Percentiles rank a stretch among this genome's conserved stretches.
Conservation (phyloP, 2,113 vertebrate species). For the Cephalopterus ornatus region DNA sequence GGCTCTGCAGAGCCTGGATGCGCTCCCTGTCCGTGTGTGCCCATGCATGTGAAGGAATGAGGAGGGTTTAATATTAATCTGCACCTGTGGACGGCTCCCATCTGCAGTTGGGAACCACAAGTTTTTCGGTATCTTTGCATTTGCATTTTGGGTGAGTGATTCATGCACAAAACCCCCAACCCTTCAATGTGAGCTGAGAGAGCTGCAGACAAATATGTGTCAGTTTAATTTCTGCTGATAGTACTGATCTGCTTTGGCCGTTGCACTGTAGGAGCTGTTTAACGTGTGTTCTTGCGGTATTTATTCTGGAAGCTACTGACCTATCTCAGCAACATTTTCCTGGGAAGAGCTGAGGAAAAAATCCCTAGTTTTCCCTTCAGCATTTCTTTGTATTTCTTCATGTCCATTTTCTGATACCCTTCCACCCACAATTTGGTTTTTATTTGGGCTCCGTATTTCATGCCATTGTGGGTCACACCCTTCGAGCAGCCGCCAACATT, state of each 20-base stretch:
- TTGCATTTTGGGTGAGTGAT: not conserved
- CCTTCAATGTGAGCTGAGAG: not conserved
- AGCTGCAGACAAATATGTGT: not conserved
- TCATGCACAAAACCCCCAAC: not conserved
- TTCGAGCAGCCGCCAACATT: not conserved
- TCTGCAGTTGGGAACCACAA: not conserved
- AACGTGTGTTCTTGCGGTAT: not conserved
- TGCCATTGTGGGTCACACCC: conserved; percentile 38
- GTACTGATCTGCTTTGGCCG: not conserved
- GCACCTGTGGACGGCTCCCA: conserved; percentile 45
- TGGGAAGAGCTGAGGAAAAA: not conserved
- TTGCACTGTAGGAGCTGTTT: not conserved
- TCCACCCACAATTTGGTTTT: not conserved
- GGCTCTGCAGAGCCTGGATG: not conserved
- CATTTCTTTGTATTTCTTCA: not conserved
- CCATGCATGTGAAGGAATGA: not conserved
- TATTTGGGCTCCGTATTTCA: not conserved
- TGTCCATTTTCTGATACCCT: not conserved
- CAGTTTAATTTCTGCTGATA: not conserved
- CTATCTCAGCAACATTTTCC: not conserved
- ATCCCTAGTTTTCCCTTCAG: not conserved
- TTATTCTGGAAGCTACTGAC: not conserved
- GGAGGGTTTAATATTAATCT: not conserved
- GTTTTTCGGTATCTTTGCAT: conserved; percentile 1
- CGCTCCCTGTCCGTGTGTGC: not conserved